These are phyloP conservation scores for Zapus hudsonius DNA, from an alignment of 2,113 vertebrate species.

Conservation along the genomic window DNA sequence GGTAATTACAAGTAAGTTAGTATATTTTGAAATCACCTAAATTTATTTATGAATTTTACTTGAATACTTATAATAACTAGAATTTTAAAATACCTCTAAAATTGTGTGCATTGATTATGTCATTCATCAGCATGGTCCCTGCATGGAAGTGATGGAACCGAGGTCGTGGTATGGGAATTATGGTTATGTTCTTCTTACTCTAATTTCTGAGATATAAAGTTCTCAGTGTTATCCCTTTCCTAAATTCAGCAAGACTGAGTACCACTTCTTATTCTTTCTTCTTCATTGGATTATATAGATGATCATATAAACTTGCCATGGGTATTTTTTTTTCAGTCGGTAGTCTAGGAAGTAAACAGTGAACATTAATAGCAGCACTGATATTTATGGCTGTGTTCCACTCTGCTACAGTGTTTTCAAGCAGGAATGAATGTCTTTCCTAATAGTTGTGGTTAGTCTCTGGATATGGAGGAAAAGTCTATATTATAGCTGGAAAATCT, in stretches of 20 bases:
- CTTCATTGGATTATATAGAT: not conserved
- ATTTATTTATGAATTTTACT: slow-evolving; percentile 30
- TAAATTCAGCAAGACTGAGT: slow-evolving; percentile 36
- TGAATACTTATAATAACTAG: slow-evolving; percentile 23
- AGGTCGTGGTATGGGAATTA: not conserved
- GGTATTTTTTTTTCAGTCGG: slow-evolving; percentile 14
- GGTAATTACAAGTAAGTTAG: not conserved
- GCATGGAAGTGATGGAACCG: not conserved
- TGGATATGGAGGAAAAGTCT: not conserved
- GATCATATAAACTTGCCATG: not conserved
- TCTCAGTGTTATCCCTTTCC: not conserved
- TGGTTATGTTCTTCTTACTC: not conserved
- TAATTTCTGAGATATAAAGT: not conserved
- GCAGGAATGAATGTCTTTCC: not conserved
- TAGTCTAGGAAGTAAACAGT: not conserved
- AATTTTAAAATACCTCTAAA: slow-evolving; percentile 26
- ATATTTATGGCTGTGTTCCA: not conserved
- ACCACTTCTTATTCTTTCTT: slow-evolving; percentile 7
- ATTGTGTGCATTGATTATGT: not conserved
- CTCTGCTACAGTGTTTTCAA: not conserved
- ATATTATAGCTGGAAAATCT: not conserved
- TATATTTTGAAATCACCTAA: slow-evolving; percentile 16
- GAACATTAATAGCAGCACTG: slow-evolving; percentile 31
- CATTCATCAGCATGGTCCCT: not conserved
- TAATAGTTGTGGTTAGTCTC: not conserved